Percentiles rank a stretch among this genome's conserved stretches.
Evolutionary conservation across 2,113 vertebrate genomes (phyloP).

Genomic region (Psittacula cyanocephala): DNA sequence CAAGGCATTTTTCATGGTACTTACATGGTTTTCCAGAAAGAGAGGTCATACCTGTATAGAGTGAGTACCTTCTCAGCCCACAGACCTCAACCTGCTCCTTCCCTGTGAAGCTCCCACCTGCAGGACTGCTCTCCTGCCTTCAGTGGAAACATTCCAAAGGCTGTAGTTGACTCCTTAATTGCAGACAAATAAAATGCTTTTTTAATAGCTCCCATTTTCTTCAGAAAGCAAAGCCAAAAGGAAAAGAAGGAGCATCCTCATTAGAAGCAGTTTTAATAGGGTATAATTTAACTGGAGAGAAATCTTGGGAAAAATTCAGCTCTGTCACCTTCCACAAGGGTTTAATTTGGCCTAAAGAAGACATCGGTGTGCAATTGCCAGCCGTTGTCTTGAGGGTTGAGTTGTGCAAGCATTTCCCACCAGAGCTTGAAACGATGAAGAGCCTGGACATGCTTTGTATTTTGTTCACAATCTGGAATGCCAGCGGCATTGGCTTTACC

Average conservation of each 20-base stretch:
- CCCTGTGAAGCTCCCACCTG: background rate
- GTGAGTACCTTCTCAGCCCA: background rate
- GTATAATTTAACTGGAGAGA: background rate
- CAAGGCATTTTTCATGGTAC: rapidly evolving
- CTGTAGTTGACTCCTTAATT: background rate
- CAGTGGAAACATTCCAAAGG: background rate
- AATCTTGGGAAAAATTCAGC: slow-evolving; percentile 12
- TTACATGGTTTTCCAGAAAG: background rate
- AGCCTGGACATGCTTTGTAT: background rate
- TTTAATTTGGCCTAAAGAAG: background rate
- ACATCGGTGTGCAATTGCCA: background rate
- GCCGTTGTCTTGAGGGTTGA: background rate
- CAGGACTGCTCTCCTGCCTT: background rate
- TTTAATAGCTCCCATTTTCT: slow-evolving; percentile 20
- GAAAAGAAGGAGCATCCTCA: background rate
- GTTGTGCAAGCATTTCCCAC: background rate
- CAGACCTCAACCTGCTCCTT: background rate
- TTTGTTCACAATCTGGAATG: background rate
- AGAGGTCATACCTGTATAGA: rapidly evolving
- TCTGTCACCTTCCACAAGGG: background rate
- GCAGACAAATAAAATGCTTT: slow-evolving; percentile 19
- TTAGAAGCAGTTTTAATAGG: background rate
- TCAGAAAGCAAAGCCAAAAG: slow-evolving; percentile 11
- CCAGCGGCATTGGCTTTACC: rapidly evolving
- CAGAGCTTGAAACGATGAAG: background rate